phyloP scores from a whole-genome alignment of 2,113 vertebrate species.

The Sitta europaea region DNA sequence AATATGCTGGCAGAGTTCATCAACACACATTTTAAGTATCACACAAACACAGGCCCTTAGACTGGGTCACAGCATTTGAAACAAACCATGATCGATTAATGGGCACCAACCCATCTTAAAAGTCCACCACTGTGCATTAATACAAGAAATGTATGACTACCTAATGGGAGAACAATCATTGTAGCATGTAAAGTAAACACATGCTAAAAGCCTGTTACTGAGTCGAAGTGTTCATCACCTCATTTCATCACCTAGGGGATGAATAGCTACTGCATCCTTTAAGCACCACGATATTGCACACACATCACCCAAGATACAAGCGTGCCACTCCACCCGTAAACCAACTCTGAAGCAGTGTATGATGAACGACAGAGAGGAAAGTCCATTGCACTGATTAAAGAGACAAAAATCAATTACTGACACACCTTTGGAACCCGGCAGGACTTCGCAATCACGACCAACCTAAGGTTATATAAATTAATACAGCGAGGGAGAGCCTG shows the following conservation, averaged over 20 bases:
- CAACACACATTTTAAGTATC: neutral
- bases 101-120: neutral
- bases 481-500: fast-evolving
- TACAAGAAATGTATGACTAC: neutral
- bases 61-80: neutral
- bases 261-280: neutral
- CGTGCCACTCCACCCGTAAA: neutral
- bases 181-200: neutral
- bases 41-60: neutral
- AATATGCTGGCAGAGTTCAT: neutral
- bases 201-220: neutral
- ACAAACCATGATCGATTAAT: neutral
- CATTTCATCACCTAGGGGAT: neutral
- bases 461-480: neutral
- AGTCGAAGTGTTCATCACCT: neutral
- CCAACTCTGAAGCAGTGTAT: neutral
- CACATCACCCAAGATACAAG: neutral
- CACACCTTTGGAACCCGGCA: neutral
- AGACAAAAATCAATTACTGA: neutral
- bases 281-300: neutral
- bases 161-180: neutral
- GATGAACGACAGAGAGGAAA: neutral
- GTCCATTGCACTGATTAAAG: neutral
- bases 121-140: neutral
- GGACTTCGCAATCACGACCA: neutral